phyloP scores from a whole-genome alignment of 2,888 invertebrate species.

The Brenthis ino region DNA sequence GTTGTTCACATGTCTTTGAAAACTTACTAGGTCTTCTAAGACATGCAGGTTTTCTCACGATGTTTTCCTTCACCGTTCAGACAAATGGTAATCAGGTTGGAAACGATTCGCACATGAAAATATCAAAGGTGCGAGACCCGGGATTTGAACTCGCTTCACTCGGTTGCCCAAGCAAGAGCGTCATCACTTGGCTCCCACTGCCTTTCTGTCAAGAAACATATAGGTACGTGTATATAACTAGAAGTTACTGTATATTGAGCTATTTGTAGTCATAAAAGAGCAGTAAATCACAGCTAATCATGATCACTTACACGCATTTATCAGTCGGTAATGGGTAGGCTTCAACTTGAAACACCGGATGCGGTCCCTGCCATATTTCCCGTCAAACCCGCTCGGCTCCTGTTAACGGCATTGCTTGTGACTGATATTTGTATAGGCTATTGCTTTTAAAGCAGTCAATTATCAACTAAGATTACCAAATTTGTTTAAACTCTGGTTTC shows the following conservation, averaged over 20 bases:
- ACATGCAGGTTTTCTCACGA: no score
- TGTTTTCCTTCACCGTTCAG: no score
- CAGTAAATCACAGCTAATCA: conserved; percentile 27
- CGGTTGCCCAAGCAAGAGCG: no score
- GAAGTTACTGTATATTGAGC: conserved; percentile 4
- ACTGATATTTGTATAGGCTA: conserved; percentile 31
- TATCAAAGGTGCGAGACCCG: no score
- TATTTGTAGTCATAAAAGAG: conserved; percentile 13
- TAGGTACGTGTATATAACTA: neutral
- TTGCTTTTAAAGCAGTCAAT: conserved; percentile 18
- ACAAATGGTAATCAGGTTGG: no score
- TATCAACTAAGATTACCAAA: conserved; percentile 9
- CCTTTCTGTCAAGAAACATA: no score
- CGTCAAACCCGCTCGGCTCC: conserved; percentile 39
- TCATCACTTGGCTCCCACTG: no score
- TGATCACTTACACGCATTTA: conserved; percentile 24
- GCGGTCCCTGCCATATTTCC: conserved; percentile 39
- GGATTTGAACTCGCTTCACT: no score
- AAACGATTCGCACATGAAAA: no score
- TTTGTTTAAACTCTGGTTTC: conserved; percentile 9
- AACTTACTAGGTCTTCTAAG: no score
- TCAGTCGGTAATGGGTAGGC: conserved; percentile 31
- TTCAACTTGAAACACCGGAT: conserved; percentile 39
- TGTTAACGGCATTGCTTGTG: conserved; percentile 31
- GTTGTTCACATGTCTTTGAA: no score